A percentile compares a stretch with the other conserved stretches of the same genome.
phyloP scores from a whole-genome alignment of 53 echinoderm and acorn worm genomes.

The Mesocentrotus franciscanus region DNA sequence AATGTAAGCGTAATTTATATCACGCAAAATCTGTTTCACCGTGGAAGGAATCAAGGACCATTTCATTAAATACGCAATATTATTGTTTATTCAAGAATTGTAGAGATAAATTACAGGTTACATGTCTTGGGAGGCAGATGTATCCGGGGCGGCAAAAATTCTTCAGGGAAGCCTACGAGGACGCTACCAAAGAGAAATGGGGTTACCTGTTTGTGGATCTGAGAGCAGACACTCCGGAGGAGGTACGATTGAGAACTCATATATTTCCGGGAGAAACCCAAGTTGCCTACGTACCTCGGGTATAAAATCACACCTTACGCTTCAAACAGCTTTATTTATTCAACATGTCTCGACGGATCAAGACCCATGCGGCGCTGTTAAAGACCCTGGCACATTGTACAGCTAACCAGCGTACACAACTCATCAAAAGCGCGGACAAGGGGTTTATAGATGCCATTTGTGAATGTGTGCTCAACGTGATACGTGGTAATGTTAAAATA shows the following conservation, averaged over 20 bases:
- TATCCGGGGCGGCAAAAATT: conserved; percentile 48
- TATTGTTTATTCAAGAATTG: conserved; percentile 67
- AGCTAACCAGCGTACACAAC: conserved; percentile 4
- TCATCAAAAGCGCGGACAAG: conserved; percentile 39
- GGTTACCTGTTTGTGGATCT: conserved; percentile 68
- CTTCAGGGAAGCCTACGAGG: conserved; percentile 49
- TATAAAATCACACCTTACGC: not conserved
- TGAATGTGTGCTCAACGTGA: conserved; percentile 70
- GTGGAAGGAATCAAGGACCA: conserved; percentile 69
- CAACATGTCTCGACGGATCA: conserved; percentile 57
- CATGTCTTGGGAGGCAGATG: conserved; percentile 58
- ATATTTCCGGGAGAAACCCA: conserved; percentile 68
- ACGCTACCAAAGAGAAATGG: conserved; percentile 62
- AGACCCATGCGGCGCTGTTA: conserved; percentile 50
- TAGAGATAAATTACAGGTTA: conserved; percentile 60
- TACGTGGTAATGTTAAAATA: conserved; percentile 65
- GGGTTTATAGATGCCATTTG: conserved; percentile 64
- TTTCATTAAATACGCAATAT: conserved; percentile 69
- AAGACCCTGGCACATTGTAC: conserved; percentile 57
- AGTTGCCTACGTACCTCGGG: not conserved
- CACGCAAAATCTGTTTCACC: conserved; percentile 69
- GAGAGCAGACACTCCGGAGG: no score
- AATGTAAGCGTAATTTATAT: conserved; percentile 70
- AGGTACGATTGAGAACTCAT: conserved; percentile 66
- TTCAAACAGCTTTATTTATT: not conserved